Base-by-base conservation (phyloP, 2,113 vertebrate species). In the Hassar affinis region DNA sequence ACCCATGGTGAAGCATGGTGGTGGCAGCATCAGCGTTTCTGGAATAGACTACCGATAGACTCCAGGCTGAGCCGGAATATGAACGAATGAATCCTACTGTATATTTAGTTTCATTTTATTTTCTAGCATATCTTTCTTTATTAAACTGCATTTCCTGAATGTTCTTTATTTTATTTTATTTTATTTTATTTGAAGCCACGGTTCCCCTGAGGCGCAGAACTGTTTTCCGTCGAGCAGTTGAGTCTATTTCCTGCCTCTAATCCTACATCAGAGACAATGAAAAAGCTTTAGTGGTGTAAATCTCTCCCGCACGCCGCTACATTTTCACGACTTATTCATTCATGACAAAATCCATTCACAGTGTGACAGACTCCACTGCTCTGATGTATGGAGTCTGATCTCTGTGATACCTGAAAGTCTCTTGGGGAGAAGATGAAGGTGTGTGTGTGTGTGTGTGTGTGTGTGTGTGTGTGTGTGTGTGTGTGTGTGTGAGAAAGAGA, bases 321-420 rank as follows among this genome's bases (percentile, higher is more conserved):
- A 91, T 93, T 92, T 91, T 88, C 89, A 87, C 89, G 88, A 92
- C 92, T 94, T 93, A 93, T 93, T 94, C 93, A 94, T 93, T 94
- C 93, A 93, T 93, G 93, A 93, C 94, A 93, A 93, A 94, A 92
- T 91, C 92, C 91, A 93, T 94, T 94, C 93, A 93, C 78, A 87
- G 89, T 88, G 89, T 92, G 93, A 94, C 92, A 94, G 92, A 87
- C 90, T 81, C 80, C 85, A 90, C 91, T 86, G 87, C 87, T 62
- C 88, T 94, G 93, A 94, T 94, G 89, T 93, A 94, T 92, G 86
- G 91, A 84, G 89, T 90, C 87, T 84, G 90, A 91, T 92, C 89
- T 87, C n/a, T 83, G 25, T 45, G 87, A 89, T 88, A 83, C 89
- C 80, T 38, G 38, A 52, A 51, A 35, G 45, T 20, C 61, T 51